phyloP scores from a whole-genome alignment of 2,797 vertebrate species.

The Aplochiton taeniatus region DNA sequence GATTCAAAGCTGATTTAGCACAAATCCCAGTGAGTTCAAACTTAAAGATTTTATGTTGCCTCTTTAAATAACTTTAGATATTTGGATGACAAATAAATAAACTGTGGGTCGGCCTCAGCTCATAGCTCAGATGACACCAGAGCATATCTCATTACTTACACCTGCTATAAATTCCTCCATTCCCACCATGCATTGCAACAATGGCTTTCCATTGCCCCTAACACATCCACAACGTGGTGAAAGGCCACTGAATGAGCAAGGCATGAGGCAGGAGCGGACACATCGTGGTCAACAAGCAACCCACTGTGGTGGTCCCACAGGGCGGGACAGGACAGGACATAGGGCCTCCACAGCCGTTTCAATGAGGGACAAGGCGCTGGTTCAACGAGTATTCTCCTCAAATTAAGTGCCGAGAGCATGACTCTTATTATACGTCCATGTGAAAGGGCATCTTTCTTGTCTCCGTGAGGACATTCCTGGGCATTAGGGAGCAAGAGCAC shows the following conservation, averaged over 20 bases:
- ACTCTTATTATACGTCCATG: slow-evolving; percentile 75
- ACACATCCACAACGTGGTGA: slow-evolving; percentile 29
- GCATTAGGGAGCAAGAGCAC: slow-evolving; percentile 71
- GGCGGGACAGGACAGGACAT: slow-evolving; percentile 46
- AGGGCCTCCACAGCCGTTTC: slow-evolving; percentile 39
- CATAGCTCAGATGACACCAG: no score
- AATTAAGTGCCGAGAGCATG: slow-evolving; percentile 70
- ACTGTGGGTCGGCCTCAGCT: no score
- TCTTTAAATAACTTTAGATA: no score
- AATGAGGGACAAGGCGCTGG: slow-evolving; percentile 72
- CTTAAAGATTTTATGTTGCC: no score
- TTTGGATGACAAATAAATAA: no score
- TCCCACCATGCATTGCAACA: not conserved
- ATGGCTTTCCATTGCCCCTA: slow-evolving; percentile 2
- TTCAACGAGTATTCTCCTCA: slow-evolving; percentile 70
- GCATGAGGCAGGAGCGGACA: slow-evolving; percentile 34
- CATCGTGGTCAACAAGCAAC: slow-evolving; percentile 48
- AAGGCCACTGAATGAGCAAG: slow-evolving; percentile 29
- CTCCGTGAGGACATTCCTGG: slow-evolving; percentile 74
- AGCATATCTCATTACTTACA: slow-evolving; percentile 4
- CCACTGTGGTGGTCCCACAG: slow-evolving; percentile 34
- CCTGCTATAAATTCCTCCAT: not conserved
- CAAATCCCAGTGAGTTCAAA: no score
- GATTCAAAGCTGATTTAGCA: no score
- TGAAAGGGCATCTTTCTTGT: slow-evolving; percentile 77